Percentiles rank a stretch among this genome's conserved stretches.
phyloP scores from a whole-genome alignment of 1,140 invertebrate species.

The Hypsibius dujardini region DNA sequence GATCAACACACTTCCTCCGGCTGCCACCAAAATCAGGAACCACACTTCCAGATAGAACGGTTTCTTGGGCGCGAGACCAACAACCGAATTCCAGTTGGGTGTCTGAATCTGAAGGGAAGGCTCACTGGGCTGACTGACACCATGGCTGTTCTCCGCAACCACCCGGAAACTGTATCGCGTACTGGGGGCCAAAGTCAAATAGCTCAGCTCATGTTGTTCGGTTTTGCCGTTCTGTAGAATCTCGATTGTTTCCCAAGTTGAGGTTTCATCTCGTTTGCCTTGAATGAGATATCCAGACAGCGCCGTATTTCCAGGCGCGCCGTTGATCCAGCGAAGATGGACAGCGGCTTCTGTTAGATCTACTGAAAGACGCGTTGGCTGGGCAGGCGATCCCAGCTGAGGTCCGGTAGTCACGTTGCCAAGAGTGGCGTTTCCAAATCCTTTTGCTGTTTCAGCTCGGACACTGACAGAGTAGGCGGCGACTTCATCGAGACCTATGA shows the following conservation, averaged over 20 bases:
- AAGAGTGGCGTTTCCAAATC: constrained; percentile 33
- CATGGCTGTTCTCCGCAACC: constrained; percentile 76
- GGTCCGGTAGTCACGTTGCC: constrained; percentile 79
- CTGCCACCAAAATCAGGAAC: constrained; percentile 86
- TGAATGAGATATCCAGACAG: constrained; percentile 84
- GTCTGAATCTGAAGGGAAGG: constrained; percentile 31
- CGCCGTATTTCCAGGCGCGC: constrained; percentile 55
- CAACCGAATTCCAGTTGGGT: not conserved
- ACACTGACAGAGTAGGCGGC: constrained; percentile 77
- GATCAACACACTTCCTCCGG: constrained; percentile 72
- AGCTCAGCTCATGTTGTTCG: constrained; percentile 64
- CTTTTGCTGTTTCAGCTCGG: constrained; percentile 53
- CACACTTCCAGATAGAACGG: constrained; percentile 88
- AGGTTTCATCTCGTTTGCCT: constrained; percentile 50
- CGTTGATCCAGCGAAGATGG: constrained; percentile 69
- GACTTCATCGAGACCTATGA: constrained; percentile 65
- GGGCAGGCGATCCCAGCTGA: constrained; percentile 63
- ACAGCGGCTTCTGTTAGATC: constrained; percentile 62
- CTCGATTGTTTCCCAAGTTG: constrained; percentile 62
- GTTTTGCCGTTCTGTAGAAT: constrained; percentile 61
- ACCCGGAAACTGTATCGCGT: constrained; percentile 77
- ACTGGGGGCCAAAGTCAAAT: constrained; percentile 68
- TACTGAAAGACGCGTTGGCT: constrained; percentile 51
- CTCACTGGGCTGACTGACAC: constrained; percentile 74
- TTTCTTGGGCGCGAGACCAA: constrained; percentile 14